These are phyloP conservation scores for Pogona vitticeps DNA, from an alignment of 2,113 vertebrate species.

Conservation along the genomic window DNA sequence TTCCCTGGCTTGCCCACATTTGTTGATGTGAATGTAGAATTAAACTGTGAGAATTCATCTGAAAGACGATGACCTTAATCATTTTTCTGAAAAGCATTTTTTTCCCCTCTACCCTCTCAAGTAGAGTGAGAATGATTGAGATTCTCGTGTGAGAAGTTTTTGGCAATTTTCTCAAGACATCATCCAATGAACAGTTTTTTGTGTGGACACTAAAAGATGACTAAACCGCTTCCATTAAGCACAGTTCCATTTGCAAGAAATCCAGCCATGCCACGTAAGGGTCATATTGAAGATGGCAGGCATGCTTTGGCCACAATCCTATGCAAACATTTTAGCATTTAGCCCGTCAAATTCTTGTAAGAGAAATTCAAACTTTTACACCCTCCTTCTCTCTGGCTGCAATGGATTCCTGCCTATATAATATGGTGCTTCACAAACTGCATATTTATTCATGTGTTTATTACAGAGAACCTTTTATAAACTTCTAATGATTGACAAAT, in stretches of 20 bases:
- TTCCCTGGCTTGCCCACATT: too few species aligned
- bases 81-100: too few species aligned
- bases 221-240: too few species aligned
- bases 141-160: too few species aligned
- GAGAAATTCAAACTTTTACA: constrained; percentile 5
- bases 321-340: not conserved
- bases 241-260: not conserved
- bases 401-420: not conserved
- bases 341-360: not conserved
- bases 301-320: too few species aligned
- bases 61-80: too few species aligned
- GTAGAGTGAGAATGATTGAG: too few species aligned
- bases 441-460: constrained; percentile 8
- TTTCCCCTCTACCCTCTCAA: too few species aligned
- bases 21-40: too few species aligned
- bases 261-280: not conserved
- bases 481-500: constrained; percentile 30
- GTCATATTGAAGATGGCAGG: not conserved
- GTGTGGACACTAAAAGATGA: not conserved
- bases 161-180: too few species aligned
- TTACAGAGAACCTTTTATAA: constrained; percentile 40
- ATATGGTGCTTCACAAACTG: constrained; percentile 40
- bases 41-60: too few species aligned
- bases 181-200: not conserved
- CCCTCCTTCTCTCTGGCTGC: not conserved